Evolutionary conservation across 1,140 invertebrate genomes (phyloP).

Genomic region (Neomicropteryx cornuta): DNA sequence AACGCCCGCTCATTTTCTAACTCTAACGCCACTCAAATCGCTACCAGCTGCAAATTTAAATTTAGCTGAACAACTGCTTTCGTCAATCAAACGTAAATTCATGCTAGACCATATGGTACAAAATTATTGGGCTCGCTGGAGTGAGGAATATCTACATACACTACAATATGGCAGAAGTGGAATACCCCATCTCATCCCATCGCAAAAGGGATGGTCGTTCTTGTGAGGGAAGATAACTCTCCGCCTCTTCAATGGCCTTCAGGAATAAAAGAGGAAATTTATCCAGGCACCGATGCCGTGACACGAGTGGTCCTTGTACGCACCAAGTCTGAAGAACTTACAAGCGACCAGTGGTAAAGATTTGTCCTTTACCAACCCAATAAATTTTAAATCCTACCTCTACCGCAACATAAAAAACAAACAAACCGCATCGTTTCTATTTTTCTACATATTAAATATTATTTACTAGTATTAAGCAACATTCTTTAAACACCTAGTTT

Average conservation of each 20-base stretch:
- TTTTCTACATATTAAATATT: no score
- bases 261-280: constrained; percentile 6
- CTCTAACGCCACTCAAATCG: constrained; percentile 9
- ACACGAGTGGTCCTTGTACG: constrained; percentile 8
- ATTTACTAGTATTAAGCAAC: no score
- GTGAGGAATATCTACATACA: constrained; percentile 11
- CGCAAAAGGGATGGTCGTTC: constrained; percentile 6
- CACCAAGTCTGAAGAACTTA: constrained; percentile 7
- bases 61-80: not conserved
- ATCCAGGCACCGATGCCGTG: constrained; percentile 4
- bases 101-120: constrained; percentile 6
- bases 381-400: no score
- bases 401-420: no score
- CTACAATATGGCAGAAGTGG: constrained; percentile 11
- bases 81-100: constrained; percentile 2
- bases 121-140: constrained; percentile 15
- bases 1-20: constrained; percentile 19
- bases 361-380: constrained; percentile 3
- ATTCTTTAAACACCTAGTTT: no score
- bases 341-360: constrained; percentile 5
- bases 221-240: constrained; percentile 6
- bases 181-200: not conserved
- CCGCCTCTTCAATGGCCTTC: constrained; percentile 4
- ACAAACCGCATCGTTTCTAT: no score
- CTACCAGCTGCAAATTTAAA: constrained; percentile 2